Percentiles rank a stretch among this genome's conserved stretches.
These are phyloP conservation scores for Danio choprae DNA, from an alignment of 2,797 vertebrate species.

Conservation along the genomic window DNA sequence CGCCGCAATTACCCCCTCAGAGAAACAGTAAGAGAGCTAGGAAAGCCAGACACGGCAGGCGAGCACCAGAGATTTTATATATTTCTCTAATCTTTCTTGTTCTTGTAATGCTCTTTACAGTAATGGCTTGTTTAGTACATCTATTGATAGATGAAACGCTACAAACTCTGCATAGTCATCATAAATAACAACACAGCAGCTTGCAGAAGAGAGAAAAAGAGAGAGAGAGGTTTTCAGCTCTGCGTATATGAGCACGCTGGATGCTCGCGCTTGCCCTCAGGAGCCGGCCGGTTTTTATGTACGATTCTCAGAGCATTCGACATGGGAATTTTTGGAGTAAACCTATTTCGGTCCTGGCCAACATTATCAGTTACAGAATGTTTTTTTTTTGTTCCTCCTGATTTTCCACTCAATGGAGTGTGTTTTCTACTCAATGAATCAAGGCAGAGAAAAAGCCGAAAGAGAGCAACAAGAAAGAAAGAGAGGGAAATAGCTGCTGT, in stretches of 20 bases:
- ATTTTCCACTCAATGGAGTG: conserved; percentile 69
- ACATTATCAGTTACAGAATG: conserved; percentile 65
- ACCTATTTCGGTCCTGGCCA: conserved; percentile 62
- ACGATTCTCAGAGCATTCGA: conserved; percentile 60
- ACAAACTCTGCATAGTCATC: conserved; percentile 43
- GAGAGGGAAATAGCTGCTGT: conserved; percentile 17
- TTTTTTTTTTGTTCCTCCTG: conserved; percentile 44
- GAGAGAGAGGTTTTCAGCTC: conserved; percentile 23
- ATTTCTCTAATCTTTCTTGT: conserved; percentile 30
- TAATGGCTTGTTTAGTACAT: conserved; percentile 44
- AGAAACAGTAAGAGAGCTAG: conserved; percentile 43
- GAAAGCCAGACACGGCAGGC: conserved; percentile 16
- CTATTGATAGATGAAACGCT: conserved; percentile 31
- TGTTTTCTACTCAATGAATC: conserved; percentile 68
- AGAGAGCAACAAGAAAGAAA: conserved; percentile 8
- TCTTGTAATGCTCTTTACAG: conserved; percentile 21
- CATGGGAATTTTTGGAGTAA: conserved; percentile 69
- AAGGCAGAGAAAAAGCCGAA: conserved; percentile 35
- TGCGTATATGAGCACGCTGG: conserved; percentile 48
- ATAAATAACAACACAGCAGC: conserved; percentile 33
- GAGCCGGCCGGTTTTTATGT: conserved; percentile 58
- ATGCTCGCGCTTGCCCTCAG: conserved; percentile 57
- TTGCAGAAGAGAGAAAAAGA: neutral
- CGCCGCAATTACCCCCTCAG: conserved; percentile 60
- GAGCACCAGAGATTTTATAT: conserved; percentile 33